Evolutionary conservation across 2,113 vertebrate genomes (phyloP), one percentile per base, ranked within the genome.

Genomic region (Lethenteron camtschaticum): DNA sequence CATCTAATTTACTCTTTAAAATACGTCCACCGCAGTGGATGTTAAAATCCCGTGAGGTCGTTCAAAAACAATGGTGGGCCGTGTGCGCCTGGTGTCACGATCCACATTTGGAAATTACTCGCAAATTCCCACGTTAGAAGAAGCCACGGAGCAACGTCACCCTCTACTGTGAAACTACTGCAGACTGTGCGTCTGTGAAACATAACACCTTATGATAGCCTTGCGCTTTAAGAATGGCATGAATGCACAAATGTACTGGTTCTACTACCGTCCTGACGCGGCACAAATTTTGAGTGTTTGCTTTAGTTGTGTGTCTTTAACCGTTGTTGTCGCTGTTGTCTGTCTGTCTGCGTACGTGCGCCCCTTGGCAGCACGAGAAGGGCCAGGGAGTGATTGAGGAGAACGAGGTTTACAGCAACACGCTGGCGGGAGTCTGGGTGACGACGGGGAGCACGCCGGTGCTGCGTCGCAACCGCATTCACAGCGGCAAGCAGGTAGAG

Each of bases 341-440:
- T 72, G 41, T 70, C 12, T 3, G 55, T 2, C 72, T 74, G 10
- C 71, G 68, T 71, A 69, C 69, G 73, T 68, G 69, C 10, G 76
- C 59, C 76, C 78, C 68, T 74, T 14, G 79, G 75, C 78, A 99
- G 94, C 94, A 99, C 76, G 94, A 99, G 80, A 99, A 99, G 80
- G 94, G 94, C 74, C 94, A 99, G 81, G 94, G 94, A 57, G 92
- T 99, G 72, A 99, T 99, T 72, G 94, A 99, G 82, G 94, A 99
- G 77, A 99, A 99, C 4, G 94, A 99, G 82, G 94, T 99, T 75
- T 99, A 99, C 81, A 96, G 92, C 78, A 99, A 99, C 81, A 99
- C 94, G 55, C 81, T 99, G 81, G 94, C 94, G 72, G 94, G 94
- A 69, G 94, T 99, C 74, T 99, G 92, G 92, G 94, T 99, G 78